These are phyloP conservation scores for Cynoglossus semilaevis DNA, from an alignment of 2,113 vertebrate species.

Conservation along the genomic window DNA sequence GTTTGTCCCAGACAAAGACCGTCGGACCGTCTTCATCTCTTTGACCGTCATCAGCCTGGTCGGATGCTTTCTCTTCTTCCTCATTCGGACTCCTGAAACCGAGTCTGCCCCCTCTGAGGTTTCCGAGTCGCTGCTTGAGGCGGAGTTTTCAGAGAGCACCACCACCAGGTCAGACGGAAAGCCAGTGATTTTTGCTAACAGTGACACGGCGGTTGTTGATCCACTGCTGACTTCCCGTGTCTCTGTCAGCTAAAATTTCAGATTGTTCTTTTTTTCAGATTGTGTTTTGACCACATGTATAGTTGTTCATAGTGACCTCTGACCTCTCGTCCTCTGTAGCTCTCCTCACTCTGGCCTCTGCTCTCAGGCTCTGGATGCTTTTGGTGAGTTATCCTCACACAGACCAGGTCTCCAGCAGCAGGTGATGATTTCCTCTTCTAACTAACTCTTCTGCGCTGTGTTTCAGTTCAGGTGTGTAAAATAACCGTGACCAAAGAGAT, in stretches of 20 bases:
- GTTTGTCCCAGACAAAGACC: conserved; percentile 83
- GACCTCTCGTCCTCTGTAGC: conserved; percentile 63
- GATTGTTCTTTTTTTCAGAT: neutral
- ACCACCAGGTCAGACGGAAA: conserved; percentile 37
- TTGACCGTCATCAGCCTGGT: conserved; percentile 95
- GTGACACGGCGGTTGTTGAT: too few relatives aligned
- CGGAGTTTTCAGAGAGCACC: conserved; percentile 52
- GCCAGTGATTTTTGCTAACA: too few relatives aligned
- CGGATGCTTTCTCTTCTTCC: conserved; percentile 94
- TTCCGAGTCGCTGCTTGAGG: conserved; percentile 56
- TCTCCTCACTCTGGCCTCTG: conserved; percentile 63
- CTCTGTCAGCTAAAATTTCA: too few relatives aligned
- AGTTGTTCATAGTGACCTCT: neutral
- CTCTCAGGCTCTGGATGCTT: conserved; percentile 84
- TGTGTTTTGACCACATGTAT: too few relatives aligned
- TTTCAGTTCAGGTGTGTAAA: conserved; percentile 84
- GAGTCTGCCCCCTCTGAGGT: conserved; percentile 42
- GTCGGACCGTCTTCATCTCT: conserved; percentile 92
- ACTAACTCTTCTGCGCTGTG: conserved; percentile 2
- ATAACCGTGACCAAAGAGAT: conserved; percentile 90
- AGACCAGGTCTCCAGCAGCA: too few relatives aligned
- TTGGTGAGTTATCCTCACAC: conserved; percentile 73
- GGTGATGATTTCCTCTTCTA: neutral
- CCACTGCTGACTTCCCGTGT: too few relatives aligned
- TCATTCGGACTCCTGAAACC: conserved; percentile 85